Base-by-base conservation (phyloP, 2,113 vertebrate species). In the Arothron firmamentum region DNA sequence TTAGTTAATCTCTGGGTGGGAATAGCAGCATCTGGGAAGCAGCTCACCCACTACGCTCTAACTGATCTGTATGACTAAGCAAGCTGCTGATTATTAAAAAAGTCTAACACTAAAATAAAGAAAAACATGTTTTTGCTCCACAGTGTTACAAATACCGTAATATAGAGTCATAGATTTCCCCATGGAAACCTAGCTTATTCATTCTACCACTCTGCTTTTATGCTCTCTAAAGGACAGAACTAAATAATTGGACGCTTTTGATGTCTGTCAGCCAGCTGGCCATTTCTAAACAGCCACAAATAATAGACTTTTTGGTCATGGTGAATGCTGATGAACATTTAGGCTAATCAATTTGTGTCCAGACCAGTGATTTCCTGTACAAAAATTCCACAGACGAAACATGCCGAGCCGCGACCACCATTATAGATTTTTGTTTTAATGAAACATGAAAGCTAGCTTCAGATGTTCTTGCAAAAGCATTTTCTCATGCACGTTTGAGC, bases 1-100 rank as follows among this genome's bases (percentile, higher is more conserved):
- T 78, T 75, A 75, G 84, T 82, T 86, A 79, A 85, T 86, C 82
- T 85, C 70, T 83, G 66, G 56, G 81, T 82, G 57, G 71, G 58
- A 85, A 86, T 75, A 78, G 82, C 60, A 64, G 73, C 74, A 83
- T 82, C 67, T 83, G 72, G 81, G 74, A 83, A 79, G 60, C 78
- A 75, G 74, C 57, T 79, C 75, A 84, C 78, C 79, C 72, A 70
- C 78, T 5, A 60, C 43, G 62, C 78, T 72, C 60, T 70, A 56
- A 43, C 67, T 73, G 69, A 79, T 81, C 52, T 78, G 53, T 65
- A 65, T 17, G 55, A 68, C 65, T 72, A 50, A 75, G 54, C 46
- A 58, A 76, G 51, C 47, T 19, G n/a, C 47, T 51, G 62, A 71
- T 38, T 45, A 49, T 23, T 47, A 47, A 54, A 48, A 67, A 50